These are phyloP conservation scores for Folsomia candida DNA, from an alignment of 2,888 invertebrate species.

Conservation along the genomic window DNA sequence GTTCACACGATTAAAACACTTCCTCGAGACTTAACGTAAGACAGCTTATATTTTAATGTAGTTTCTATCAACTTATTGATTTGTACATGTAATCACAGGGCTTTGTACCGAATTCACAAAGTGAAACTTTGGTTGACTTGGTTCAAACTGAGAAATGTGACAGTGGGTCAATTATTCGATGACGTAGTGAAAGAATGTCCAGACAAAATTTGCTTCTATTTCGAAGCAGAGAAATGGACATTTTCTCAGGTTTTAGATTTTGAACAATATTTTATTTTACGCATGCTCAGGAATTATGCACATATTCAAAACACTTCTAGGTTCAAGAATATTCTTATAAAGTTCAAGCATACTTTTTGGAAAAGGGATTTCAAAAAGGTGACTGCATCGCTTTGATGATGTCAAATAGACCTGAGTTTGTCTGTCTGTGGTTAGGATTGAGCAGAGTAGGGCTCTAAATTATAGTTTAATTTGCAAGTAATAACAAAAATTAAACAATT, in stretches of 20 bases:
- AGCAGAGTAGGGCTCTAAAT: constrained; percentile 27
- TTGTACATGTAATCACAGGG: constrained; percentile 8
- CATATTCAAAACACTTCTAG: constrained; percentile 55
- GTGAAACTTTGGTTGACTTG: constrained; percentile 3
- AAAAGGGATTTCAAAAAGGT: constrained; percentile 77
- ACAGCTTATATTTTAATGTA: neutral
- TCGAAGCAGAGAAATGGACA: constrained; percentile 78
- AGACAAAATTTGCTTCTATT: constrained; percentile 76
- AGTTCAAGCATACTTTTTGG: constrained; percentile 73
- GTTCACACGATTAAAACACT: neutral
- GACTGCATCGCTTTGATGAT: constrained; percentile 85
- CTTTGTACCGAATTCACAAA: neutral
- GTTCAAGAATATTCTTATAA: constrained; percentile 82
- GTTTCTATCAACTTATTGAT: neutral
- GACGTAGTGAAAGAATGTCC: constrained; percentile 72
- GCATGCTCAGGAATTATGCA: neutral
- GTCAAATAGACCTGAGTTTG: constrained; percentile 88
- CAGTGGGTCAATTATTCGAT: constrained; percentile 76
- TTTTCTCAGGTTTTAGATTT: constrained; percentile 67
- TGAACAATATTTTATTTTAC: neutral
- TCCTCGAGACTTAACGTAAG: constrained; percentile 7
- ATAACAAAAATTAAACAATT: neutral
- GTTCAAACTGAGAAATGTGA: constrained; percentile 53
- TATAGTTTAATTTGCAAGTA: neutral
- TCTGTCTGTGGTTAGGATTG: constrained; percentile 88